Conservation (phyloP, 2,888 invertebrate genomes). For the Acrocyrtus sp. region DNA sequence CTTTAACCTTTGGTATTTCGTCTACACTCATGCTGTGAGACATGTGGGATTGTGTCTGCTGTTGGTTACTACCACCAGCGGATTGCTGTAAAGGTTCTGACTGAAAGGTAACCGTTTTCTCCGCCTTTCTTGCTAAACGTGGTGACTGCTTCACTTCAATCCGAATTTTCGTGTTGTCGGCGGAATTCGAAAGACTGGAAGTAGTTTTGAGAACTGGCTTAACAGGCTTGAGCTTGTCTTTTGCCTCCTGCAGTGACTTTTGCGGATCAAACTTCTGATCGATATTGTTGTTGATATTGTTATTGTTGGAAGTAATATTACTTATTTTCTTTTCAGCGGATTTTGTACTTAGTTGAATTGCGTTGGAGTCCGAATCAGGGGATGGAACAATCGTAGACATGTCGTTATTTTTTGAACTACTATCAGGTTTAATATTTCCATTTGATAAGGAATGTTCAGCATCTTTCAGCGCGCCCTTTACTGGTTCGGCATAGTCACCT, state of each 20-base stretch:
- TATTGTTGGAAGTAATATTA: constrained; percentile 47
- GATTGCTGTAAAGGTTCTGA: constrained; percentile 50
- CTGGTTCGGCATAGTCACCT: constrained; percentile 61
- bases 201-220: constrained; percentile 58
- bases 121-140: constrained; percentile 57
- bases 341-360: constrained; percentile 38
- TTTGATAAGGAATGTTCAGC: constrained; percentile 33
- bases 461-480: constrained; percentile 39
- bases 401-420: constrained; percentile 33
- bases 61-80: constrained; percentile 24
- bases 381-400: constrained; percentile 18
- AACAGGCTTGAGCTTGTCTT: constrained; percentile 62
- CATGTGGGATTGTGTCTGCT: constrained; percentile 49
- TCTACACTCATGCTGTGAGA: constrained; percentile 87
- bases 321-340: constrained; percentile 45
- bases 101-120: constrained; percentile 63
- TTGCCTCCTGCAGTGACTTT: constrained; percentile 62
- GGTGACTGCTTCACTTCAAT: constrained; percentile 63
- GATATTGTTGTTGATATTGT: constrained; percentile 49
- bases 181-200: constrained; percentile 43
- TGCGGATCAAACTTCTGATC: constrained; percentile 60
- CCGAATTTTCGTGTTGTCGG: constrained; percentile 57
- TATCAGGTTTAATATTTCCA: constrained; percentile 31
- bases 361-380: constrained; percentile 26
- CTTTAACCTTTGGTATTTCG: constrained; percentile 85